phyloP scores from a whole-genome alignment of 2,797 vertebrate genomes.

The Acrossocheilus fasciatus region DNA sequence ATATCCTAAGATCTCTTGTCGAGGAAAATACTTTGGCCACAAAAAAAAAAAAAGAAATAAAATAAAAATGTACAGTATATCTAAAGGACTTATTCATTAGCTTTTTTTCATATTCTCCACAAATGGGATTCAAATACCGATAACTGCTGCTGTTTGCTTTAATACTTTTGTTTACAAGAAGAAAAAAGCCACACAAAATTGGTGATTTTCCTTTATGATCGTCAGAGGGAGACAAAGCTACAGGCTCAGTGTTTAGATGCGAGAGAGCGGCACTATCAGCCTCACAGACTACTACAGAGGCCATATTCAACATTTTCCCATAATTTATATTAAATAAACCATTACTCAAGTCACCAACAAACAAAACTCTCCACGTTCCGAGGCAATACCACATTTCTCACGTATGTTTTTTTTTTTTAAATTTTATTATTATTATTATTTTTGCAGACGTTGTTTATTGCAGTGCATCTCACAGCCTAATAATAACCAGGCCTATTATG shows the following conservation, averaged over 20 bases:
- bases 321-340: neutral
- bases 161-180: neutral
- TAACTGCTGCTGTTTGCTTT: neutral
- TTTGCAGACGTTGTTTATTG: neutral
- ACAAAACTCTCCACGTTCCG: neutral
- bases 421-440: no score
- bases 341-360: no score
- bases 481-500: neutral
- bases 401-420: neutral
- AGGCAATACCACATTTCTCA: neutral
- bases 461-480: neutral
- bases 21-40: neutral
- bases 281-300: neutral
- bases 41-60: no score
- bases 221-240: slow-evolving; percentile 47
- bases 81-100: neutral
- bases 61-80: neutral
- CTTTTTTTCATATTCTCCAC: neutral
- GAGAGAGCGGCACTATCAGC: no score
- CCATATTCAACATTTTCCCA: neutral
- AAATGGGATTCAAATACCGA: neutral
- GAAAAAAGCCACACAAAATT: neutral
- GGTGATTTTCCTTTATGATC: neutral
- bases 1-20: neutral
- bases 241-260: neutral